Base-by-base conservation (phyloP, 2,888 invertebrate species). In the Platycheirus albimanus region DNA sequence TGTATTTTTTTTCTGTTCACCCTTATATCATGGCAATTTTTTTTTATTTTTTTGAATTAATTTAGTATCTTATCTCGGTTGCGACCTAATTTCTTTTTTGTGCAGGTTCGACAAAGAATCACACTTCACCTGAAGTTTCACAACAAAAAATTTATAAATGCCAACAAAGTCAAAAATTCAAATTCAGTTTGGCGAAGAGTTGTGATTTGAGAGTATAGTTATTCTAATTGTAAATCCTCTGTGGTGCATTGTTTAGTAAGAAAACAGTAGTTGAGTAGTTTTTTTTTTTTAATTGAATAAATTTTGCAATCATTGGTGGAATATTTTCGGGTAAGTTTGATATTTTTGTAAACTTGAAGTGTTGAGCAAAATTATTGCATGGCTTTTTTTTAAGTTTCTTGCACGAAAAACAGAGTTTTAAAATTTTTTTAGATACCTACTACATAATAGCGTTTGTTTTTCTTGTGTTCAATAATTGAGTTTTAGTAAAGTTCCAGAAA, bases 301-400 rank as follows among this genome's bases (percentile, higher is more conserved):
- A 49, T 24, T 36, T 75, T 71, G 54, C 20, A 58, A 78, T 36
- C 49, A 78, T 83, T 83, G 83, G 83, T 69, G 83, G 83, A 69
- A 72, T 58, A 78, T 24, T 83, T 38, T 74, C 72, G 61, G 83
- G 83, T 83, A 69, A 83, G 83, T 78, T 30, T 58, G 63, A 0
- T 56, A 17, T 13, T 15, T 47, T 36, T 24, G 11, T 28, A n/a
- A n/a, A n/a, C n/a, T 77, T 45, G 33, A 10, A 6, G 20, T 13
- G 64, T 58, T 17, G 19, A n/a, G 58, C 24, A 8, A 20, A 47
- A n/a, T 54, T n/a, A n/a, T 47, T 19, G 83, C 83, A 83, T 69
- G 72, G 47, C 63, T 56, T n/a, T n/a, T n/a, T n/a, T n/a, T n/a
- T n/a, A n/a, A n/a, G n/a, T n/a, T n/a, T n/a, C n/a, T n/a, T n/a